Conservation (phyloP, 2,888 invertebrate species). For the Dilophus febrilis region DNA sequence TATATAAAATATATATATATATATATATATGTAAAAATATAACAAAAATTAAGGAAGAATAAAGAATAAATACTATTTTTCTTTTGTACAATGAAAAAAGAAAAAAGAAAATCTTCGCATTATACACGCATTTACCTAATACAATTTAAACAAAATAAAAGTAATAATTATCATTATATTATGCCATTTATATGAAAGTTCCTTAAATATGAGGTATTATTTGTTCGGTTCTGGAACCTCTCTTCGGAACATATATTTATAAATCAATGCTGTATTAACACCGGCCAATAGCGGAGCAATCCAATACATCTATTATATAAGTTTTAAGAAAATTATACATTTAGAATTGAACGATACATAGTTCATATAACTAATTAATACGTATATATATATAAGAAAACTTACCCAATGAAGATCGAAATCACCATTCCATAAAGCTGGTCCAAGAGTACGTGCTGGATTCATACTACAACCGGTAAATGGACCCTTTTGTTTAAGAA, state of each 20-base stretch:
- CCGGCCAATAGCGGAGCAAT: background rate
- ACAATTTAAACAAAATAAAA: too few relatives aligned
- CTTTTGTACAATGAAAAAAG: too few relatives aligned
- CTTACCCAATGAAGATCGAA: conserved; percentile 47
- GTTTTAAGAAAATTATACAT: background rate
- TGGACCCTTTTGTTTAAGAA: conserved; percentile 38
- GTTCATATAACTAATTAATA: background rate
- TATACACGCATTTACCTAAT: too few relatives aligned
- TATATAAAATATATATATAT: too few relatives aligned
- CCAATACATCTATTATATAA: conserved; percentile 2
- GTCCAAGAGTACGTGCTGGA: conserved; percentile 51
- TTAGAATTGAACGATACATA: background rate
- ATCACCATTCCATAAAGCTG: conserved; percentile 48
- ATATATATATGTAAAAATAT: too few relatives aligned
- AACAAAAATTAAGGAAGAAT: too few relatives aligned
- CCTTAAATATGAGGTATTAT: too few relatives aligned
- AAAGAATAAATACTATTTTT: too few relatives aligned
- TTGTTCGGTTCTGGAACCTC: too few relatives aligned
- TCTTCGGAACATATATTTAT: background rate
- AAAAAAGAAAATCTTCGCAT: too few relatives aligned
- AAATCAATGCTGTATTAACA: background rate
- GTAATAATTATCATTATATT: too few relatives aligned
- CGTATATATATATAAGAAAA: conserved; percentile 10
- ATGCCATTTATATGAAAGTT: too few relatives aligned
- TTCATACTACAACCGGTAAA: conserved; percentile 58